These are phyloP conservation scores for Oscheius sp. DNA, from an alignment of 2,888 invertebrate species.

Conservation along the genomic window DNA sequence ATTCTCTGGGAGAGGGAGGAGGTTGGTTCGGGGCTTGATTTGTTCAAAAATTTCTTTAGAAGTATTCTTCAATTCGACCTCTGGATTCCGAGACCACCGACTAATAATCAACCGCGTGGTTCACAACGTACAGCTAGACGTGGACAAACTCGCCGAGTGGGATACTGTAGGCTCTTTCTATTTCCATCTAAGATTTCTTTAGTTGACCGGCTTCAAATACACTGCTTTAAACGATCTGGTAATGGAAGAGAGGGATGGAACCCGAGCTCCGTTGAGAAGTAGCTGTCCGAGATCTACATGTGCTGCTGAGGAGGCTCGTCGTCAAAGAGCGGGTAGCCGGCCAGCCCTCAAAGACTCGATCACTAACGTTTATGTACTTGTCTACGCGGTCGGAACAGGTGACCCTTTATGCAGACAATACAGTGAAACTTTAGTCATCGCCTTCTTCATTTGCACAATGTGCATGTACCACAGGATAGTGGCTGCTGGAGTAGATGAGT, in stretches of 20 bases:
- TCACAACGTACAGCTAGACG: constrained; percentile 50
- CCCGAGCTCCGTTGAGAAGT: constrained; percentile 42
- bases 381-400: constrained; percentile 53
- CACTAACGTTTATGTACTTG: constrained; percentile 51
- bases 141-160: constrained; percentile 55
- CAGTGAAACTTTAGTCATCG: constrained; percentile 41
- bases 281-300: constrained; percentile 59
- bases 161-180: constrained; percentile 36
- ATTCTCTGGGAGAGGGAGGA: constrained; percentile 49
- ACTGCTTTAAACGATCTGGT: constrained; percentile 46
- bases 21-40: not conserved
- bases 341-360: constrained; percentile 55
- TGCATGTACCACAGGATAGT: constrained; percentile 67
- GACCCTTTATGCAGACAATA: not conserved
- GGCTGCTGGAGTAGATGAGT: constrained; percentile 49
- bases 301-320: constrained; percentile 46
- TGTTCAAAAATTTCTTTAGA: constrained; percentile 35
- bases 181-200: not conserved
- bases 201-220: constrained; percentile 46
- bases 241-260: constrained; percentile 58
- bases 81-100: constrained; percentile 52
- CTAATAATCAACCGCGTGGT: constrained; percentile 56
- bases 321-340: constrained; percentile 40
- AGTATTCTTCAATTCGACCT: constrained; percentile 55
- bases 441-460: constrained; percentile 59